Percentiles rank a stretch among this genome's conserved stretches.
These are phyloP conservation scores for Maccullochella peelii DNA, from an alignment of 2,113 vertebrate genomes.

Conservation along the genomic window DNA sequence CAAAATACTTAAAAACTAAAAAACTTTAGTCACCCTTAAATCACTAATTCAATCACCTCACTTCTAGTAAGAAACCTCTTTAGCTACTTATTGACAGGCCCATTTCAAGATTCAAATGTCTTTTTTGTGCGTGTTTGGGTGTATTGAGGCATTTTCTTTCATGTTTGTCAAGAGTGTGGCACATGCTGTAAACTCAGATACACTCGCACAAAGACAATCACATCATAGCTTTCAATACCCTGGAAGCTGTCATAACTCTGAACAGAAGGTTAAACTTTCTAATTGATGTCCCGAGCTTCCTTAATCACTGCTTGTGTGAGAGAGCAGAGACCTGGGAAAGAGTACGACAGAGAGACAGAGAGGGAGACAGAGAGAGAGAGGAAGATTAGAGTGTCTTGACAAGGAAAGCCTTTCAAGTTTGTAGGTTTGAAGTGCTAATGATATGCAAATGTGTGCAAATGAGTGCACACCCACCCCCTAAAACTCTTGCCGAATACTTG, in stretches of 20 bases:
- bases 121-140: background rate
- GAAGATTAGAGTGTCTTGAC: constrained; percentile 77
- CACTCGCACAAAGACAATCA: background rate
- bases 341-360: constrained; percentile 21
- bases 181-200: background rate
- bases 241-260: constrained; percentile 43
- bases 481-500: constrained; percentile 61
- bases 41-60: background rate
- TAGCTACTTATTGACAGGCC: background rate
- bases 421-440: constrained; percentile 83
- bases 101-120: background rate
- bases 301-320: constrained; percentile 67
- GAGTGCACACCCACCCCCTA: constrained; percentile 65
- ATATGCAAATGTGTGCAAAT: constrained; percentile 83
- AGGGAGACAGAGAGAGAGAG: constrained; percentile 47
- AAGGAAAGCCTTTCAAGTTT: constrained; percentile 81
- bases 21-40: background rate
- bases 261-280: constrained; percentile 67
- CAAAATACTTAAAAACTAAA: background rate
- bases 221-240: constrained; percentile 8
- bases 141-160: background rate
- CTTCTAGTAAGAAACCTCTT: background rate
- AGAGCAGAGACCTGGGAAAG: constrained; percentile 56
- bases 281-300: constrained; percentile 68
- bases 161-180: background rate